These are phyloP conservation scores for Amblyornis subalaris DNA, from an alignment of 2,113 vertebrate genomes.

Conservation along the genomic window DNA sequence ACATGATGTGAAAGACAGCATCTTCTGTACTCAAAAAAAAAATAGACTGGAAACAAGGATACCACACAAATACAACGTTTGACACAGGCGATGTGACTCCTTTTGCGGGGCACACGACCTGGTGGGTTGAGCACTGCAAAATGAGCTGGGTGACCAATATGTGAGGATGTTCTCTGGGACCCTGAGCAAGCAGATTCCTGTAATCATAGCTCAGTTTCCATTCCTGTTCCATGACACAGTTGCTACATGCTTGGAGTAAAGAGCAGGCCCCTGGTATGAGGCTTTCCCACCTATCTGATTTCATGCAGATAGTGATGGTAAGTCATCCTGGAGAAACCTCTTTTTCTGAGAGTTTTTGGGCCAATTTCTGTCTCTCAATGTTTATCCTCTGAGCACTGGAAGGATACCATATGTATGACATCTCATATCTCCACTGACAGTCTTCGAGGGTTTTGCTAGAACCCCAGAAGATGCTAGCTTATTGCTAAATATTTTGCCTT, in stretches of 20 bases:
- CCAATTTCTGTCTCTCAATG: background rate
- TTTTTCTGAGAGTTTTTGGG: background rate
- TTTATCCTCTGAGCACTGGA: background rate
- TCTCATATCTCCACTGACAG: background rate
- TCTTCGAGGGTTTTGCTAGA: background rate
- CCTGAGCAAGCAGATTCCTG: background rate
- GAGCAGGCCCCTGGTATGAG: background rate
- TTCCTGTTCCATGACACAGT: background rate
- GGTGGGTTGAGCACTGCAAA: background rate
- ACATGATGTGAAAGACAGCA: background rate
- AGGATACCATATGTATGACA: background rate
- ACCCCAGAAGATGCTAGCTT: background rate
- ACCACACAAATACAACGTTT: background rate
- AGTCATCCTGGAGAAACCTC: background rate
- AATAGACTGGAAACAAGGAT: background rate
- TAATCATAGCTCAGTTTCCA: background rate
- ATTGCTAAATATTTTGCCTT: background rate
- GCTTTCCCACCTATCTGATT: background rate
- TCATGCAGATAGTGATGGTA: background rate
- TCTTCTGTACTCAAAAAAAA: background rate
- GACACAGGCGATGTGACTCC: accelerated
- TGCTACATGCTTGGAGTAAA: background rate
- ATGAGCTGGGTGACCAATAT: background rate
- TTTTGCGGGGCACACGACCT: accelerated
- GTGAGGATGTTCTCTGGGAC: background rate